Evolutionary conservation across 2,797 vertebrate species (phyloP), one percentile per base, ranked within the genome.

Genomic region (Austrolebias charrua): DNA sequence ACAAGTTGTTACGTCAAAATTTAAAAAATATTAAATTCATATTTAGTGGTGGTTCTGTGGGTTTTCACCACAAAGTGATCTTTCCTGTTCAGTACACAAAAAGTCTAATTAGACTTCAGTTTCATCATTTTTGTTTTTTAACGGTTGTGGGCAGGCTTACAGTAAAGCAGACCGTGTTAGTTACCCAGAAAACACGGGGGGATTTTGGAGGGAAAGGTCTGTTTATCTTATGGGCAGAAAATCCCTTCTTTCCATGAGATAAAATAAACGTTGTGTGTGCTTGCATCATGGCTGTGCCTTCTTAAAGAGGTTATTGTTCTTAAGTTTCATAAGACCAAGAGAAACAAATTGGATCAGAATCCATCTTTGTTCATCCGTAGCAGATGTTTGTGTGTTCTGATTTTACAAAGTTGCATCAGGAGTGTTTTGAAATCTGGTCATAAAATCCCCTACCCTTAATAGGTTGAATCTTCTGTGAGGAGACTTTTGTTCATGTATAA

Each of bases 231-330:
- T 73, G 75, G 66, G 63, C 53, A 76, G 71, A 76, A 84, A 86
- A 81, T 55, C 67, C 70, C 71, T 46, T 61, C 63, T 63, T 20
- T 75, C 79, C 72, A 84, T 85, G 87, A 85, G 86, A 85, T 84
- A 79, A 83, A 82, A 83, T 85, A 88, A 87, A 86, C 79, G 5
- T 49, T 64, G 31, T 33, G 31, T 33, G 31, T 33, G 31, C 7
- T 33, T 63, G 57, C 60, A 68, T 81, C 60, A 76, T 19, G 77
- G 65, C 66, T 69, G 56, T 46, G 55, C 72, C 73, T 66, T 78
- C 67, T 81, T 69, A 78, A 85, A 82, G 82, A 77, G 66, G 75
- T 86, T 82, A 88, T 89, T 90, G 86, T 89, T 86, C 81, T 83
- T 74, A 81, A 70, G 71, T 86, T 87, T 88, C 81, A 85, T 81